Evolutionary conservation across 2,113 vertebrate species (phyloP).

Genomic region (Lepidothrix coronata): DNA sequence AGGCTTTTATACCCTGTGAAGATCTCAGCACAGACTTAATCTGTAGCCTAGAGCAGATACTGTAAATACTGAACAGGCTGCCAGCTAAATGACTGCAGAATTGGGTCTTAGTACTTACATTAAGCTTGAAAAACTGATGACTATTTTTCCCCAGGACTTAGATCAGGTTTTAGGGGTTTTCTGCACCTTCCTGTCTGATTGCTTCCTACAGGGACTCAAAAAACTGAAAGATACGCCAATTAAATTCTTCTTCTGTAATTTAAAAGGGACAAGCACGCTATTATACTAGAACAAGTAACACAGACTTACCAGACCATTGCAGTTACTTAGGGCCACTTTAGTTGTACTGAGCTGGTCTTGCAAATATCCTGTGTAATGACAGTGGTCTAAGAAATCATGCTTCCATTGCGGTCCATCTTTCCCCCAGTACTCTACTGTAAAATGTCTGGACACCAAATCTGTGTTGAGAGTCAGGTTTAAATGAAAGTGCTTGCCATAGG

Average conservation of each 20-base stretch:
- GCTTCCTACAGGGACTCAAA: not conserved
- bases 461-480: conserved; percentile 96
- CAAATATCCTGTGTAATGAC: conserved; percentile 35
- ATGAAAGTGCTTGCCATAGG: conserved; percentile 99
- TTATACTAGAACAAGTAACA: not conserved
- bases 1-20: not conserved
- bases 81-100: not conserved
- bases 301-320: conserved; percentile 29
- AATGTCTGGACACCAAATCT: conserved; percentile 94
- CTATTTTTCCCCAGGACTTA: not conserved
- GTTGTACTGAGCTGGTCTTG: conserved; percentile 10
- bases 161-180: not conserved
- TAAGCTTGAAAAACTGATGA: not conserved
- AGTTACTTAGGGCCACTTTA: conserved; percentile 37
- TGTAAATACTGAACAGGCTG: not conserved
- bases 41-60: not conserved
- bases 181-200: not conserved
- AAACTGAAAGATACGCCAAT: not conserved
- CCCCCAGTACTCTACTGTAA: conserved; percentile 97
- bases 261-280: not conserved
- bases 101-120: not conserved
- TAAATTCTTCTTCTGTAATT: not conserved
- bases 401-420: conserved; percentile 52
- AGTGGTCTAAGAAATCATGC: conserved; percentile 26
- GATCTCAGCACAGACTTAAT: not conserved